Base-by-base conservation (phyloP, 2,797 vertebrate genomes). In the Myotis findleyi region DNA sequence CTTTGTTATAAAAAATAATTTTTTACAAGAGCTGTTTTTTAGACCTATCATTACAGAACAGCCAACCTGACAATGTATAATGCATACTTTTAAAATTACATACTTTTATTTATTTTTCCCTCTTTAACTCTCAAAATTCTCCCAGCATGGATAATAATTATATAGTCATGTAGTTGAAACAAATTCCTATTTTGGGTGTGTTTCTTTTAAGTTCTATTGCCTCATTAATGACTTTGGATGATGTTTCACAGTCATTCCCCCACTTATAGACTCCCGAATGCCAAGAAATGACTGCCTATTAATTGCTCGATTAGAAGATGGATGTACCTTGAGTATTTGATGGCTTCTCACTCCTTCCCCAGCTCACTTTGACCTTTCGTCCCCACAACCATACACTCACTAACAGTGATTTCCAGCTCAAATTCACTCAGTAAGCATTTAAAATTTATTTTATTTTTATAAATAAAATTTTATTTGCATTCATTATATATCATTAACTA, bases 51-150 rank as follows among this genome's bases (percentile, higher is more conserved):
- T 92, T 91, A 76, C 36, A 41, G 62, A 30, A 91, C 76, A 92
- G 76, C 13, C 21, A 86, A 93, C 17, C 87, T 89, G 44, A 93
- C 71, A 87, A 71, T 68, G 66, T 95, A 73, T 81, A 87, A 89
- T 89, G 23, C 44, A 47, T 75, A 51, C 38, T 85, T 89, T 69
- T 80, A 90, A 77, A 91, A 75, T 87, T 90, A 53, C 87, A 68
- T 76, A 77, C n/a, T 94, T 95, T 80, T 87, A 76, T 95, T 72
- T 94, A 92, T 93, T 96, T 92, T 94, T 88, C 36, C 94, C 21
- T 93, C 41, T 66, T 79, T 85, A 33, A 64, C 20, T 86, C 57
- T 95, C 47, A 93, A 68, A 94, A 95, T 89, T 90, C 69, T 93
- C 64, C 49, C 68, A 44, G 41, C 59, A 30, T 92, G 27, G 81